A percentile compares a stretch with the other conserved stretches of the same genome.
Conservation (phyloP, 2,888 invertebrate genomes). For the Cosmia trapezina region DNA sequence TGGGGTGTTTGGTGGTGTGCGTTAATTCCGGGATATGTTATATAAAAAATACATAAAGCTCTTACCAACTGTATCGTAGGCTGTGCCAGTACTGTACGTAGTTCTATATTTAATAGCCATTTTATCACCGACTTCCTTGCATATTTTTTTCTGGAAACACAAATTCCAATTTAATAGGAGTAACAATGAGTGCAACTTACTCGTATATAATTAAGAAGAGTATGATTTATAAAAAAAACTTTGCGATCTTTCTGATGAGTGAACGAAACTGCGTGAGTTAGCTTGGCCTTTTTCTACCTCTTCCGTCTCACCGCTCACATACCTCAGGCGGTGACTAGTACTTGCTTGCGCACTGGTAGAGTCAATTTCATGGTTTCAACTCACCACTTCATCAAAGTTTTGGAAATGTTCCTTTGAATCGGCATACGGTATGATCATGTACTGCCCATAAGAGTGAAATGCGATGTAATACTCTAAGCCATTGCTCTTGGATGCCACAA, state of each 20-base stretch:
- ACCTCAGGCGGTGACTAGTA: no score
- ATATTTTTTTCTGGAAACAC: slow-evolving; percentile 72
- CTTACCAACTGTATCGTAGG: slow-evolving; percentile 83
- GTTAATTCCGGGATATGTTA: no score
- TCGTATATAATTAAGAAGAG: no score
- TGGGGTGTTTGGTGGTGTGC: no score
- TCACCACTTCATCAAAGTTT: slow-evolving; percentile 84
- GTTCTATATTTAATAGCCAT: slow-evolving; percentile 69
- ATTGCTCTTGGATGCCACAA: slow-evolving; percentile 73
- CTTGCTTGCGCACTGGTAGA: no score
- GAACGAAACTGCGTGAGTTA: no score
- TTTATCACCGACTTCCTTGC: slow-evolving; percentile 54
- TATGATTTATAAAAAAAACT: no score
- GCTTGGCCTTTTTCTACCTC: no score
- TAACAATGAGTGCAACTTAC: no score
- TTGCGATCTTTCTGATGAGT: no score
- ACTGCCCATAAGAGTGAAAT: slow-evolving; percentile 92
- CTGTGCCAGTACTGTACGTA: slow-evolving; percentile 75
- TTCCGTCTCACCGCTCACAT: no score
- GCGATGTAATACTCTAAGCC: slow-evolving; percentile 89
- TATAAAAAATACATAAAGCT: not conserved
- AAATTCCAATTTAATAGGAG: no score
- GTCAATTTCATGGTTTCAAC: slow-evolving; percentile 14
- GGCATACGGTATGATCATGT: slow-evolving; percentile 90
- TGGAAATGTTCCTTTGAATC: slow-evolving; percentile 72